These are phyloP conservation scores for Ridgeia piscesae DNA, from an alignment of 1,140 invertebrate genomes.

Conservation along the genomic window DNA sequence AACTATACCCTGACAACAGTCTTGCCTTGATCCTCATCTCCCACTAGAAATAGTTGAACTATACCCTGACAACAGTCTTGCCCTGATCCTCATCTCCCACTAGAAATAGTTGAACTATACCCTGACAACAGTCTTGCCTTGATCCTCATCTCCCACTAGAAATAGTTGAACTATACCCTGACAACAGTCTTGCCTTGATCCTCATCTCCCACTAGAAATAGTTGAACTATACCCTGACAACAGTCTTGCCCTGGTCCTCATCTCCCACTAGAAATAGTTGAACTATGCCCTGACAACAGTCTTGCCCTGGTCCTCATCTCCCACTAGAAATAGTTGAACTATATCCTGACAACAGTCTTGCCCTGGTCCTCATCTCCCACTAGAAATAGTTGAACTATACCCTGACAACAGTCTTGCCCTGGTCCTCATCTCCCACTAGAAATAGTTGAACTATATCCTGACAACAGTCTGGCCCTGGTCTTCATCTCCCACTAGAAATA, in stretches of 20 bases:
- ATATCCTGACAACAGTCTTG: conserved; percentile 17
- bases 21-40: conserved; percentile 37
- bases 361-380: conserved; percentile 42
- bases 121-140: conserved; percentile 21
- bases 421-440: conserved; percentile 43
- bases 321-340: conserved; percentile 33
- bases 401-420: conserved; percentile 21
- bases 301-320: conserved; percentile 37
- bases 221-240: not conserved
- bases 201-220: conserved; percentile 41
- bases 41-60: conserved; percentile 33
- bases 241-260: conserved; percentile 26
- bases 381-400: not conserved
- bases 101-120: not conserved
- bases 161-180: not conserved
- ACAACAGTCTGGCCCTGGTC: conserved; percentile 26
- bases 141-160: conserved; percentile 43
- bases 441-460: not conserved
- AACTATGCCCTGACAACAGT: not conserved
- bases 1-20: not conserved
- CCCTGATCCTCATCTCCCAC: conserved; percentile 42
- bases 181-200: conserved; percentile 26
- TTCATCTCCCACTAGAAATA: conserved; percentile 41
- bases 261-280: conserved; percentile 42
- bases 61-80: conserved; percentile 17